Percentiles rank a stretch among this genome's conserved stretches.
Conservation (phyloP, 1,140 invertebrate genomes). For the Drosophila bocki region DNA sequence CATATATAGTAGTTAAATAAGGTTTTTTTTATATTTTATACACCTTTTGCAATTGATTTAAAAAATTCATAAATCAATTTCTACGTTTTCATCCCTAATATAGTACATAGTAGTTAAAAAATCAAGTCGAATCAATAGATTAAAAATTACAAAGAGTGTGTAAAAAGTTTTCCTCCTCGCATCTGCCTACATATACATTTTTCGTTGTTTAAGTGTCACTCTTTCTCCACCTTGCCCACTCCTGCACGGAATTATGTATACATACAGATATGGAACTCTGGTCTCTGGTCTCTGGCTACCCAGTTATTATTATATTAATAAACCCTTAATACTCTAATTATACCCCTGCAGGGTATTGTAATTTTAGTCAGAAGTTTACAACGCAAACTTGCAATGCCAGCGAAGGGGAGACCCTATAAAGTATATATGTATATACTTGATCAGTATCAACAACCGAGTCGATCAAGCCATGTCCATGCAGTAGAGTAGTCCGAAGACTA, state of each 20-base stretch:
- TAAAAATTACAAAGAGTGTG: neutral
- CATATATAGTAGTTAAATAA: neutral
- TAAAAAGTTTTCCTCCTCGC: neutral
- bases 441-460: too few relatives aligned
- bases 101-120: neutral
- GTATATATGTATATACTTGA: too few relatives aligned
- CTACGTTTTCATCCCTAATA: neutral
- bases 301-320: too few relatives aligned
- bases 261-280: neutral
- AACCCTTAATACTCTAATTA: too few relatives aligned
- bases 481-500: too few relatives aligned
- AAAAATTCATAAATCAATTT: neutral
- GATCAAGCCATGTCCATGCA: too few relatives aligned
- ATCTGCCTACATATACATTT: neutral
- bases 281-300: neutral
- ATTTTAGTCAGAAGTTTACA: too few relatives aligned
- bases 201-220: constrained; percentile 1
- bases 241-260: constrained; percentile 3
- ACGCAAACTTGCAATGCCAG: too few relatives aligned
- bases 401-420: too few relatives aligned
- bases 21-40: too few relatives aligned
- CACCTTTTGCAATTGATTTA: neutral
- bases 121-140: neutral
- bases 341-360: too few relatives aligned
- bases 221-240: neutral